These are phyloP conservation scores for Triplophysa yarkandensis DNA, from an alignment of 2,797 vertebrate species.

Conservation along the genomic window DNA sequence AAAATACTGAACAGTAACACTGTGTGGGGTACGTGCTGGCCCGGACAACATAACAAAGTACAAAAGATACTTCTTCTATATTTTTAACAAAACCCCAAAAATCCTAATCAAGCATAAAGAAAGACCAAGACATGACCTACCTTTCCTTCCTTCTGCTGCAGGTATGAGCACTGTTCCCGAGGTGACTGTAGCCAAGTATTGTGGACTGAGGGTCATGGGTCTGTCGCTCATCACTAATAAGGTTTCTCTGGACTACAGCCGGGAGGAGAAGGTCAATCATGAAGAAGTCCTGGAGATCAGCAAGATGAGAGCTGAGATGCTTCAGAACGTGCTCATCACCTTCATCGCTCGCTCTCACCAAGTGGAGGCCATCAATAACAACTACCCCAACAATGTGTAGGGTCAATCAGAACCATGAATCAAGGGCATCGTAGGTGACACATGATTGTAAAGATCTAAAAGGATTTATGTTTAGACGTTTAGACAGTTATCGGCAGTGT, in stretches of 20 bases:
- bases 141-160: constrained; percentile 42
- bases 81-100: constrained; percentile 19
- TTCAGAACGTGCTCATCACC: constrained; percentile 66
- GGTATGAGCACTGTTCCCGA: constrained; percentile 77
- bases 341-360: constrained; percentile 68
- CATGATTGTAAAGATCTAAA: neutral
- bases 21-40: neutral
- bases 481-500: neutral
- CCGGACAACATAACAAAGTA: neutral
- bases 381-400: constrained; percentile 32
- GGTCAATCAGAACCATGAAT: constrained; percentile 5
- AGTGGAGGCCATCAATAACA: constrained; percentile 65
- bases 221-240: constrained; percentile 77
- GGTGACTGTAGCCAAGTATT: constrained; percentile 74
- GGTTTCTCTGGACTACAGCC: constrained; percentile 74
- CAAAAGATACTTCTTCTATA: neutral
- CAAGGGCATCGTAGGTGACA: neutral
- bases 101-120: constrained; percentile 42
- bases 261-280: constrained; percentile 73
- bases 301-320: constrained; percentile 70
- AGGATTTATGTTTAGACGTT: neutral
- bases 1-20: neutral
- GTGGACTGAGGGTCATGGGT: constrained; percentile 70
- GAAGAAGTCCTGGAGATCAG: constrained; percentile 73
- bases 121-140: constrained; percentile 6